phyloP scores from a whole-genome alignment of 2,888 invertebrate species.

The Aspidiotus destructor region DNA sequence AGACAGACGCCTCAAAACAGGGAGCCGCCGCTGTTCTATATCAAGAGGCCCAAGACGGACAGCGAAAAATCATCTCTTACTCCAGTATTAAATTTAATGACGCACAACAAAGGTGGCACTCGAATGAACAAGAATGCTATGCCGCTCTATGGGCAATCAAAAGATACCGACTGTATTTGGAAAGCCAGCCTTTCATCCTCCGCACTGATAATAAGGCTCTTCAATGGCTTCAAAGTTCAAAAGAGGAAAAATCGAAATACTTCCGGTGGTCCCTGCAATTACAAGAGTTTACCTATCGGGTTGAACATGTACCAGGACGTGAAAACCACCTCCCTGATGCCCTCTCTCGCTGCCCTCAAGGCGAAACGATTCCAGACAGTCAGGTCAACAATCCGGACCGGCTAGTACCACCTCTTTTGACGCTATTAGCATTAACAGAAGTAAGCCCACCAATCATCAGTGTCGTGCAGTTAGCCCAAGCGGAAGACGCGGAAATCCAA shows the following conservation, averaged over 20 bases:
- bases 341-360: conserved; percentile 35
- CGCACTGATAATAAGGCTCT: conserved; percentile 36
- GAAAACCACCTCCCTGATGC: conserved; percentile 36
- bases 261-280: conserved; percentile 36
- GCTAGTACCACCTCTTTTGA: background rate
- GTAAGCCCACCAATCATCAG: background rate
- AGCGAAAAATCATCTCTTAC: conserved; percentile 10
- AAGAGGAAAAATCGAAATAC: conserved; percentile 36
- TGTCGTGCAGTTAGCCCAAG: background rate
- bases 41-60: conserved; percentile 3
- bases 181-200: conserved; percentile 35
- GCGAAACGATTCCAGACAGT: too few relatives aligned
- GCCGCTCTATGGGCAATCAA: conserved; percentile 28
- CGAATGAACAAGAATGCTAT: conserved; percentile 22
- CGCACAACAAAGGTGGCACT: conserved; percentile 6
- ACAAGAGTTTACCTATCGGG: conserved; percentile 35
- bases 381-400: background rate
- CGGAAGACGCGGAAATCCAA: background rate
- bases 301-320: conserved; percentile 34
- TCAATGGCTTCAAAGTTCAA: conserved; percentile 35
- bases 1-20: conserved; percentile 19
- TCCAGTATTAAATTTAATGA: conserved; percentile 15
- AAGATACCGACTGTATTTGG: conserved; percentile 34
- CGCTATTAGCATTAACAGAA: background rate
- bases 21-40: conserved; percentile 23